Evolutionary conservation across 1,140 invertebrate species (phyloP).

Genomic region (Episyrphus balteatus): DNA sequence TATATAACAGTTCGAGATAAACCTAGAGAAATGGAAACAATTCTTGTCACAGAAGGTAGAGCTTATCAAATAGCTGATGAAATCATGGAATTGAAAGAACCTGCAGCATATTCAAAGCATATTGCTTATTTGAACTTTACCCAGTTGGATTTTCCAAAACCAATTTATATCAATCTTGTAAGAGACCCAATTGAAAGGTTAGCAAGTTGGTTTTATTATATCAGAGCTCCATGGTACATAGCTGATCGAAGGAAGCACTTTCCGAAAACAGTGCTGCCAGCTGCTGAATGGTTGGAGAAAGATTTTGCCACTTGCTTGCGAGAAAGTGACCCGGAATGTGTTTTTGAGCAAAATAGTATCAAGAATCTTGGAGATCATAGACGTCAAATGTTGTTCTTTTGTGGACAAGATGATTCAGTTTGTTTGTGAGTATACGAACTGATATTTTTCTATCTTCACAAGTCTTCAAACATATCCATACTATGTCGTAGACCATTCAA

Average conservation of each 20-base stretch:
- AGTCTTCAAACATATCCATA: background rate
- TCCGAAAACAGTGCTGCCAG: conserved; percentile 67
- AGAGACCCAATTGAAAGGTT: conserved; percentile 78
- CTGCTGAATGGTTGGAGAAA: conserved; percentile 76
- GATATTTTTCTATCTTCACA: background rate
- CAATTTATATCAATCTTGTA: conserved; percentile 81
- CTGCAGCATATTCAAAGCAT: conserved; percentile 62
- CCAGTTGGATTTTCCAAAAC: conserved; percentile 58
- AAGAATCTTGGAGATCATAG: conserved; percentile 73
- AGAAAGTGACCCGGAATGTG: conserved; percentile 69
- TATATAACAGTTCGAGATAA: conserved; percentile 73
- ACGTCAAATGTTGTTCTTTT: conserved; percentile 74
- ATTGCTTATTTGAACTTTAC: conserved; percentile 71
- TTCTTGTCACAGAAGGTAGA: conserved; percentile 48
- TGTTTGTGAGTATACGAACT: conserved; percentile 60
- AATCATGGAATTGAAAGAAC: conserved; percentile 40
- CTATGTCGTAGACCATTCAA: conserved; percentile 62
- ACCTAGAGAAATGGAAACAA: conserved; percentile 61
- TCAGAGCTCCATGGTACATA: conserved; percentile 76
- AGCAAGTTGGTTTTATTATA: conserved; percentile 79
- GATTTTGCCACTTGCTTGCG: conserved; percentile 79
- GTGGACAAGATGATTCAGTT: conserved; percentile 61
- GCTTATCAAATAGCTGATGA: conserved; percentile 49
- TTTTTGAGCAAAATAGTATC: conserved; percentile 64
- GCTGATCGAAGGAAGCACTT: conserved; percentile 73